A percentile compares a stretch with the other conserved stretches of the same genome.
phyloP scores from a whole-genome alignment of 2,797 vertebrate genomes.

The Tragopan temminckii region DNA sequence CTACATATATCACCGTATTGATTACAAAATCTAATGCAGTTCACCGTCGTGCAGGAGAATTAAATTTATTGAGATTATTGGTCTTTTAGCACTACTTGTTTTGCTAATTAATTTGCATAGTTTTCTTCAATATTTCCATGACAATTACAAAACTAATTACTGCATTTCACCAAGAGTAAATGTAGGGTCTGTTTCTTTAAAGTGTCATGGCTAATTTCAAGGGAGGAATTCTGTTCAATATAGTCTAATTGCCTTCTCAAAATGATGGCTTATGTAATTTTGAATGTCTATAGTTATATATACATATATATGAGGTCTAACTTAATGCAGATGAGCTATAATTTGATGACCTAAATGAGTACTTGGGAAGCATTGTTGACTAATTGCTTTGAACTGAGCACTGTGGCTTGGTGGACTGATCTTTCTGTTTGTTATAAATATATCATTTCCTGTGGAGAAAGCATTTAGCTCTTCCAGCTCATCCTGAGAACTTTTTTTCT shows the following conservation, averaged over 20 bases:
- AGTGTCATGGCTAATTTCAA: constrained; percentile 62
- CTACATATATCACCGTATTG: neutral
- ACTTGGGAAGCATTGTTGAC: neutral
- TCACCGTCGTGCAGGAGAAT: neutral
- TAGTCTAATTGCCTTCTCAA: constrained; percentile 44
- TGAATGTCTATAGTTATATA: neutral
- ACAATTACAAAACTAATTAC: constrained; percentile 63
- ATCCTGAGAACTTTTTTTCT: neutral
- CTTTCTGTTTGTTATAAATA: neutral
- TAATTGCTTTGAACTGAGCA: neutral
- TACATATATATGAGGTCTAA: neutral
- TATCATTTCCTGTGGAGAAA: neutral
- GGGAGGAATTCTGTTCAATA: constrained; percentile 51
- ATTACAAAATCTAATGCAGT: neutral
- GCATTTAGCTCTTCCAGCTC: neutral
- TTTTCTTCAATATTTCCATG: constrained; percentile 61
- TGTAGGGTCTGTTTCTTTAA: constrained; percentile 37
- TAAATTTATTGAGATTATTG: neutral
- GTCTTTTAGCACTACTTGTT: neutral
- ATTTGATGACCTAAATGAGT: neutral
- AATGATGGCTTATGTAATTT: constrained; percentile 18
- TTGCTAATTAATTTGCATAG: constrained; percentile 67
- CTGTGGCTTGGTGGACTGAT: neutral
- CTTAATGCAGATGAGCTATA: neutral
- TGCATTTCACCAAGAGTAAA: constrained; percentile 41